These are phyloP conservation scores for Arge pagana DNA, from an alignment of 2,888 invertebrate genomes.

Conservation along the genomic window DNA sequence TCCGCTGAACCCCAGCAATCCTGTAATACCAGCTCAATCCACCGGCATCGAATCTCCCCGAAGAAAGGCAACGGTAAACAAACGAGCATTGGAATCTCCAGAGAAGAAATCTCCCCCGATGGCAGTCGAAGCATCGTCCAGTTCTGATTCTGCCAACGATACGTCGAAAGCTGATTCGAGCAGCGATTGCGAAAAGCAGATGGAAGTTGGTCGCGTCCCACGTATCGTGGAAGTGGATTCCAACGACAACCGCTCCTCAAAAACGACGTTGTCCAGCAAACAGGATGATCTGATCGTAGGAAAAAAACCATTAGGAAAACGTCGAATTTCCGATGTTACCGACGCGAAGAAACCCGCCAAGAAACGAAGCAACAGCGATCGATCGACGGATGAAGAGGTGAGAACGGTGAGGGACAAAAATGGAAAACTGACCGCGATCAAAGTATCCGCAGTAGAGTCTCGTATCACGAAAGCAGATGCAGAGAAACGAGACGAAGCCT, in stretches of 20 bases:
- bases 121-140: neutral
- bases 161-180: neutral
- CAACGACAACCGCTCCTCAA: neutral
- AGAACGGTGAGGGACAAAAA: constrained; percentile 59
- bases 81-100: neutral
- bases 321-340: too few relatives aligned
- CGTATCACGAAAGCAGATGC: constrained; percentile 54
- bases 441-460: constrained; percentile 59
- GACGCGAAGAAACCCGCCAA: constrained; percentile 50
- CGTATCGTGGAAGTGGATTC: neutral
- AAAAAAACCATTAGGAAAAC: too few relatives aligned
- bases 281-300: too few relatives aligned
- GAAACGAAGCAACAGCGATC: constrained; percentile 53
- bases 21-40: neutral
- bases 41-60: neutral
- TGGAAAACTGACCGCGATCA: constrained; percentile 58
- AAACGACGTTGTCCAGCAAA: neutral
- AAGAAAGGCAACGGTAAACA: constrained; percentile 2
- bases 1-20: constrained; percentile 36
- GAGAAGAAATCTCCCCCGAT: constrained; percentile 5
- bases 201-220: neutral
- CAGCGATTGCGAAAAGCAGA: constrained; percentile 18
- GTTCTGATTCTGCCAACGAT: constrained; percentile 18
- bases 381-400: constrained; percentile 54
- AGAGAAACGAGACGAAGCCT: constrained; percentile 33